Evolutionary conservation across 1,140 invertebrate species (phyloP).

Genomic region (Brachionus paranguensis): DNA sequence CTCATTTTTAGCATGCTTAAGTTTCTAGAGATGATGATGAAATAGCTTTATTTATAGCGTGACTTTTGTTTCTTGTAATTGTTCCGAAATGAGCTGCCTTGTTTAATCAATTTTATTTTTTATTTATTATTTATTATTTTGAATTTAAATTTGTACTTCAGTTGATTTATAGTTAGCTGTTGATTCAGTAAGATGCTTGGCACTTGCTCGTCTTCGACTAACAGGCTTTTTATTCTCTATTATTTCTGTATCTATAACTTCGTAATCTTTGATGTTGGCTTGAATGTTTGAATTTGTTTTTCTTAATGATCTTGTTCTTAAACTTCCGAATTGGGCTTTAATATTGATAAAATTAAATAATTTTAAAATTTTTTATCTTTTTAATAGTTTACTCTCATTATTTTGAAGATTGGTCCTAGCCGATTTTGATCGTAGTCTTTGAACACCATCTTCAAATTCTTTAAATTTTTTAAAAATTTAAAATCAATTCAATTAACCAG

Average conservation of each 20-base stretch:
- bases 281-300: neutral
- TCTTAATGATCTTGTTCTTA: neutral
- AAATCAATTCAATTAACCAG: neutral
- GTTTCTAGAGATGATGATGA: neutral
- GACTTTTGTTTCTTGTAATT: constrained; percentile 3
- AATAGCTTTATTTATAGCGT: neutral
- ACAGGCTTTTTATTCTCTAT: neutral
- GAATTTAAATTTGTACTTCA: constrained; percentile 15
- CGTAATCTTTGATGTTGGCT: constrained; percentile 18
- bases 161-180: constrained; percentile 21
- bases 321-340: neutral
- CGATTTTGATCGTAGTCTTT: neutral
- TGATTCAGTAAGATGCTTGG: neutral
- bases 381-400: neutral
- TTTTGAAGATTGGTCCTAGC: neutral
- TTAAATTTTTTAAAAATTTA: no score
- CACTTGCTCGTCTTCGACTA: neutral
- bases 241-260: neutral
- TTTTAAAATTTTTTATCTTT: neutral
- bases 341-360: neutral
- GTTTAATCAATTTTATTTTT: neutral
- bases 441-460: neutral
- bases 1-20: neutral
- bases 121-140: neutral
- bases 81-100: constrained; percentile 31